Percentiles rank a stretch among this genome's conserved stretches.
These are phyloP conservation scores for Hemitrygon akajei DNA, from an alignment of 2,797 vertebrate genomes.

Conservation along the genomic window DNA sequence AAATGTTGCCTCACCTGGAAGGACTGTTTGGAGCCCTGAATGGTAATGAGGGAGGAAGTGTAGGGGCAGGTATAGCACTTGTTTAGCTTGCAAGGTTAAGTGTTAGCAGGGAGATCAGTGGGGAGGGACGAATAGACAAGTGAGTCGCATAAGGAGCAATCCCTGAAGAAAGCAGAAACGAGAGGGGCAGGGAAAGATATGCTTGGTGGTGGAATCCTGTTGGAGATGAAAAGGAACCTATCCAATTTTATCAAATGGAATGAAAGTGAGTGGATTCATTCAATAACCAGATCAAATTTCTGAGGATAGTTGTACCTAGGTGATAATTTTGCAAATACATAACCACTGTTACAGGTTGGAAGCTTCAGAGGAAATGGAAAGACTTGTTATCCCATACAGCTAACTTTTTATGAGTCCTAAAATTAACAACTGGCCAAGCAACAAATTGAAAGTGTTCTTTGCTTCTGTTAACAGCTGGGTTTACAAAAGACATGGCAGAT, in stretches of 20 bases:
- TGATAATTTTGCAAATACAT: background rate
- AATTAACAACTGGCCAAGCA: background rate
- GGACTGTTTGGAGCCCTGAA: no score
- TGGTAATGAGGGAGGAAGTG: no score
- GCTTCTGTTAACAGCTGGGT: conserved; percentile 60
- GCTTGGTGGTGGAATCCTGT: no score
- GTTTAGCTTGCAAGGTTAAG: no score
- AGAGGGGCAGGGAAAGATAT: no score
- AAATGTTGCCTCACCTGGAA: no score
- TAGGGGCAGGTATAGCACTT: no score
- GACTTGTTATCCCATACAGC: background rate
- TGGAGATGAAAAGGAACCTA: background rate
- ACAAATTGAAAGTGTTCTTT: conserved; percentile 11
- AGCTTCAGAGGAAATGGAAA: background rate
- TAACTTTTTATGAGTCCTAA: background rate
- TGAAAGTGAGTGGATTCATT: background rate
- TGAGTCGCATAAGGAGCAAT: no score
- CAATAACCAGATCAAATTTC: background rate
- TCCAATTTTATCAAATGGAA: background rate
- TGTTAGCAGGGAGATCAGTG: no score
- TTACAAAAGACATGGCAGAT: conserved; percentile 90
- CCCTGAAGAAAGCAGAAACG: no score
- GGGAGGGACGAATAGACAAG: no score
- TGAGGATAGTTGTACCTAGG: background rate
- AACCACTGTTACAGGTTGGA: background rate